A percentile compares a stretch with the other conserved stretches of the same genome.
phyloP scores from a whole-genome alignment of 1,140 invertebrate genomes.

The Polypedilum pembai region DNA sequence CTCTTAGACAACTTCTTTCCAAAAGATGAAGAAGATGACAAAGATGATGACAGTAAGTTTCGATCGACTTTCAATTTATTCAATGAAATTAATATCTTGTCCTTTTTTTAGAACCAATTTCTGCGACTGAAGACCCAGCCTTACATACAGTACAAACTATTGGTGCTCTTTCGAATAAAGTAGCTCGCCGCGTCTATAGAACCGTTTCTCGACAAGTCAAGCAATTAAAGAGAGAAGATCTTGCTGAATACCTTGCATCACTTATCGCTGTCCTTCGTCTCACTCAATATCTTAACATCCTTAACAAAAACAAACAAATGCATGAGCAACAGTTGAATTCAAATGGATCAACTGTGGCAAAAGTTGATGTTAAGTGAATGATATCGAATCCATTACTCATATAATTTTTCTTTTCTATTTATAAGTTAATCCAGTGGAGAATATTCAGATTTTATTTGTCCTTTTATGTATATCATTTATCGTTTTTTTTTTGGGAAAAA shows the following conservation, averaged over 20 bases:
- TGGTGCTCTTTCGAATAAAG: slow-evolving; percentile 59
- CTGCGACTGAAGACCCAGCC: slow-evolving; percentile 54
- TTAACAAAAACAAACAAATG: slow-evolving; percentile 39
- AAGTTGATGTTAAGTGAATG: not conserved
- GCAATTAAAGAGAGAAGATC: slow-evolving; percentile 49
- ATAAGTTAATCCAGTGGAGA: too few relatives aligned
- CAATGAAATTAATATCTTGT: not conserved
- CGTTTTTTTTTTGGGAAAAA: too few relatives aligned
- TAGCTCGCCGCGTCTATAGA: slow-evolving; percentile 56
- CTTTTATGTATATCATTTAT: too few relatives aligned
- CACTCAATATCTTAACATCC: slow-evolving; percentile 48
- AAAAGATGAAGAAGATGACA: slow-evolving; percentile 46
- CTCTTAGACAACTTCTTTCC: slow-evolving; percentile 60
- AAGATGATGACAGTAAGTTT: slow-evolving; percentile 44
- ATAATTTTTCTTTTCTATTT: not conserved
- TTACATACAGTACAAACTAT: slow-evolving; percentile 62
- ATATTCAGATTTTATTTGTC: too few relatives aligned
- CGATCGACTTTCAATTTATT: slow-evolving; percentile 12
- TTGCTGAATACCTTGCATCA: slow-evolving; percentile 54
- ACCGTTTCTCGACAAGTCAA: slow-evolving; percentile 53
- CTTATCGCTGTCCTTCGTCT: slow-evolving; percentile 55
- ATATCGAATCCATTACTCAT: not conserved
- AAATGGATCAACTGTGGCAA: not conserved
- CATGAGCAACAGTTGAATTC: not conserved
- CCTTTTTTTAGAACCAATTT: slow-evolving; percentile 47